Evolutionary conservation across 2,113 vertebrate species (phyloP), one percentile per base, ranked within the genome.

Genomic region (Cranoglanis bouderius): DNA sequence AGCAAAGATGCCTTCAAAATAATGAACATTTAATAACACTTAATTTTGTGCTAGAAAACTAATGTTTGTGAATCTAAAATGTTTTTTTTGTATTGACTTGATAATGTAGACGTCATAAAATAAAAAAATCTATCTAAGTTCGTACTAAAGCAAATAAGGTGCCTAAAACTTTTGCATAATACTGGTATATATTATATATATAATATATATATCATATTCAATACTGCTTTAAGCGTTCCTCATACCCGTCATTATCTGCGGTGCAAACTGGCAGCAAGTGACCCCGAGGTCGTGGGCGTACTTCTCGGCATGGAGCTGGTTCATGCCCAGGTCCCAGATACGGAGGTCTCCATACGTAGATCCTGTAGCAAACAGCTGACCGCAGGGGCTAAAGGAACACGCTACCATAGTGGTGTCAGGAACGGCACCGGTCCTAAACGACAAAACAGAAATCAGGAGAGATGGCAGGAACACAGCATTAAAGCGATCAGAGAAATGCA

Each of bases 321-420:
- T 97, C 96, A 99, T 94, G 88, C 94, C 93, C 92, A 97, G 95
- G 94, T 98, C 95, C 98, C 98, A 99, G 74, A 98, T 84, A 26
- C 97, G 96, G 89, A 99, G 94, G 92, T 99, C 98, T 86, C 98
- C 98, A 75, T 97, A 97, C 0, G 97, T 98, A 84, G 98, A 99
- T 86, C 98, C 98, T 3, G 96, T 98, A 92, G 97, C 94, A 91
- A 99, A 96, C 90, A 97, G 65, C 94, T 93, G 96, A 92, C 97
- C 95, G 87, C 94, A 93, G n/a, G 98, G 97, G 95, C 96, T 97
- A 95, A 99, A 99, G 0, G 97, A 97, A 93, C 97, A 98, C 65
- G 98, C 98, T 61, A 97, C 96, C 93, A 98, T 94, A 4, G 97
- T 98, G 10, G 97, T 97, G 93, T 96, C 98, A 74, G 93, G 94